Conservation (phyloP, 2,113 vertebrate species). For the Morone saxatilis region DNA sequence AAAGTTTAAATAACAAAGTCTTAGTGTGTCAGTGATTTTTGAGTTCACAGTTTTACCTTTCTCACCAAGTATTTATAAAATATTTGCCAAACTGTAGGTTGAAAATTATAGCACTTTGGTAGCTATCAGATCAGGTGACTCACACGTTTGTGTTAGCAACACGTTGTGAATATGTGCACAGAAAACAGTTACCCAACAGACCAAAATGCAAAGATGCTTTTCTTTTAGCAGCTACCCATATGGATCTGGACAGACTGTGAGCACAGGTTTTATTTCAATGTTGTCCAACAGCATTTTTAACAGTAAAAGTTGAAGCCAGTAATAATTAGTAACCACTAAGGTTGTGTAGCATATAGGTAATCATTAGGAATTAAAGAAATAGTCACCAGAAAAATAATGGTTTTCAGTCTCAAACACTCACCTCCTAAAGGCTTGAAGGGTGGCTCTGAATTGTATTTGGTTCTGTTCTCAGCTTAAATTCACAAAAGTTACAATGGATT, state of each 20-base stretch:
- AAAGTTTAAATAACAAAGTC: conserved; percentile 28
- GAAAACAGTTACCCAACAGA: conserved; percentile 12
- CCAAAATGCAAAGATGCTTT: conserved; percentile 11
- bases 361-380: conserved; percentile 1
- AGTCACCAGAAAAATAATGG: conserved; percentile 8
- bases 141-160: conserved; percentile 38
- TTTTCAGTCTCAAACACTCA: conserved; percentile 29
- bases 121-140: conserved; percentile 55
- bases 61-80: conserved; percentile 13
- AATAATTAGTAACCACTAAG: neutral
- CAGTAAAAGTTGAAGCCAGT: neutral
- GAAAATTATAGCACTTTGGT: conserved; percentile 47
- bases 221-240: neutral
- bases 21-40: conserved; percentile 44
- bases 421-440: conserved; percentile 6
- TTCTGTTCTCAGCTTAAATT: conserved; percentile 3
- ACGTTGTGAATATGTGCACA: conserved; percentile 62
- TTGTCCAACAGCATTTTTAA: conserved; percentile 19
- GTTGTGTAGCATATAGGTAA: conserved; percentile 26
- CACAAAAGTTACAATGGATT: conserved; percentile 11
- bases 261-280: neutral
- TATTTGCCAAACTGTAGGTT: conserved; percentile 50
- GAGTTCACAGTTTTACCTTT: conserved; percentile 49
- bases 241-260: conserved; percentile 13
- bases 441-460: neutral